A percentile compares a stretch with the other conserved stretches of the same genome.
Evolutionary conservation across 2,888 invertebrate species (phyloP).

Genomic region (Nymphalis urticae): DNA sequence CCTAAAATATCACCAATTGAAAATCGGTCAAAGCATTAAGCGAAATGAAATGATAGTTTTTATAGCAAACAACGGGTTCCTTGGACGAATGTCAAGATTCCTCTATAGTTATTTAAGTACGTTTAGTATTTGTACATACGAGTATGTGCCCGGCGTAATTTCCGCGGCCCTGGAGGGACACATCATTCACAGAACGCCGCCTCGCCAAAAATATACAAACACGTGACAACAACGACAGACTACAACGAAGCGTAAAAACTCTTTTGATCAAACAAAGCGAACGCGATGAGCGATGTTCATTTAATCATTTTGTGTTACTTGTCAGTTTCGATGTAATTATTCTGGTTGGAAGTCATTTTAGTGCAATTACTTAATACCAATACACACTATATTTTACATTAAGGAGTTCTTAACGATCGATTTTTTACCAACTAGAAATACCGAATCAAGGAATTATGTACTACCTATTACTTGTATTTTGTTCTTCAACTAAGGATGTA

Average conservation of each 20-base stretch:
- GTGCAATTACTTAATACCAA: too few species aligned
- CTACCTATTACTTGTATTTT: too few species aligned
- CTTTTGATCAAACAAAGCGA: not conserved
- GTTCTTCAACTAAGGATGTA: too few species aligned
- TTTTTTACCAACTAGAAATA: too few species aligned
- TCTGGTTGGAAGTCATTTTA: too few species aligned
- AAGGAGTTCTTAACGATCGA: too few species aligned
- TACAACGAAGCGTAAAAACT: not conserved
- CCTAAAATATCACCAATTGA: not conserved
- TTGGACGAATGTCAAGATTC: constrained; percentile 51
- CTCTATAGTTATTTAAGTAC: constrained; percentile 18
- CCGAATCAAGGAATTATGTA: too few species aligned
- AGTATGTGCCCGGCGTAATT: not conserved
- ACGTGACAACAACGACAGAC: constrained; percentile 9
- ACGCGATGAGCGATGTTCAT: not conserved
- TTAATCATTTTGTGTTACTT: too few species aligned
- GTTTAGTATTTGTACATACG: not conserved
- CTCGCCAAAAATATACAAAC: constrained; percentile 14
- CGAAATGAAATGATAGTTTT: not conserved
- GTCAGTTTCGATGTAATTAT: too few species aligned
- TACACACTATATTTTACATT: too few species aligned
- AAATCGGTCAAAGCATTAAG: not conserved
- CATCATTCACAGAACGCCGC: constrained; percentile 11
- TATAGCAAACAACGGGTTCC: constrained; percentile 12
- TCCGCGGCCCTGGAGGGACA: constrained; percentile 1